phyloP scores from a whole-genome alignment of 2,888 invertebrate genomes.

The Podabrus alpinus region DNA sequence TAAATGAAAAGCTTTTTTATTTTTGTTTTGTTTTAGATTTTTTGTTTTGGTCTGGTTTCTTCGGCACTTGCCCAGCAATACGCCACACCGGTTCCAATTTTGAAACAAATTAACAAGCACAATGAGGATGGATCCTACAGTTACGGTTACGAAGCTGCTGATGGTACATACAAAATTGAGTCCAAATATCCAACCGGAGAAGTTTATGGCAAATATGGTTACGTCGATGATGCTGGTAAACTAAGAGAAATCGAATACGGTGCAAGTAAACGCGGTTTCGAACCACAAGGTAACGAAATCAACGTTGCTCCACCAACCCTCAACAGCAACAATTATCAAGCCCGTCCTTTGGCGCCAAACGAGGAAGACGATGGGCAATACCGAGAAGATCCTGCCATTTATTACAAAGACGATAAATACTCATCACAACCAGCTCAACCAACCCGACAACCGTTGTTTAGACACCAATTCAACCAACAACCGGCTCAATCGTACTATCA shows the following conservation, averaged over 20 bases:
- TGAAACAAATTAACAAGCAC: slow-evolving; percentile 83
- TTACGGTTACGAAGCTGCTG: slow-evolving; percentile 85
- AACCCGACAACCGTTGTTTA: slow-evolving; percentile 30
- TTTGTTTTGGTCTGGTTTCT: not conserved
- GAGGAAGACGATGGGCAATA: slow-evolving; percentile 86
- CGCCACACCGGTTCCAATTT: slow-evolving; percentile 78
- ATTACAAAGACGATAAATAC: slow-evolving; percentile 67
- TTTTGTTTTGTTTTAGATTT: not conserved
- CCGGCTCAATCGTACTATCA: slow-evolving; percentile 34
- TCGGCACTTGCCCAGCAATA: slow-evolving; percentile 48
- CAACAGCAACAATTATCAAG: slow-evolving; percentile 54
- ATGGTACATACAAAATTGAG: slow-evolving; percentile 86
- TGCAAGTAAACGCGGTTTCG: slow-evolving; percentile 79
- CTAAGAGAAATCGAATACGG: slow-evolving; percentile 83
- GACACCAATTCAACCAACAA: slow-evolving; percentile 38
- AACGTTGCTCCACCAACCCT: slow-evolving; percentile 83
- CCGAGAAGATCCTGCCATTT: slow-evolving; percentile 79
- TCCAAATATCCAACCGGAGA: slow-evolving; percentile 84
- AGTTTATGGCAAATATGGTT: slow-evolving; percentile 89
- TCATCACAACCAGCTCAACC: slow-evolving; percentile 40
- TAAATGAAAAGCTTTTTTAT: not conserved
- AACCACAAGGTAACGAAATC: slow-evolving; percentile 75
- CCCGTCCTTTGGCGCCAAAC: slow-evolving; percentile 55
- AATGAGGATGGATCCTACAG: slow-evolving; percentile 89
- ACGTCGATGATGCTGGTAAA: slow-evolving; percentile 77